Conservation (phyloP, 2,113 vertebrate genomes). For the Percina caprodes region DNA sequence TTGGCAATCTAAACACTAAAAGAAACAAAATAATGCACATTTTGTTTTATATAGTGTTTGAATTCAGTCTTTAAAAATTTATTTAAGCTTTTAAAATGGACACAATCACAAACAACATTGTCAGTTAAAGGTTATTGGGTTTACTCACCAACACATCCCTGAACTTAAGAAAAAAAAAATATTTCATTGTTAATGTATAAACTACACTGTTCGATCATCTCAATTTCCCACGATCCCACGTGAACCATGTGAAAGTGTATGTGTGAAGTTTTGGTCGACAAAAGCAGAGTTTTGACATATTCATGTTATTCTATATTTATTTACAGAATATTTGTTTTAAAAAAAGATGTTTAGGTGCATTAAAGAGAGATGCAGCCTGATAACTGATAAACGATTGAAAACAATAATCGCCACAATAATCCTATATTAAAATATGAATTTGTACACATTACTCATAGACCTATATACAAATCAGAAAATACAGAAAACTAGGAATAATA, state of each 20-base stretch:
- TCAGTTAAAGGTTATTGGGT: not conserved
- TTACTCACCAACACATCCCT: not conserved
- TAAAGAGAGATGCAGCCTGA: not conserved
- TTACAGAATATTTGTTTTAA: not conserved
- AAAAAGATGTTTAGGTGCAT: not conserved
- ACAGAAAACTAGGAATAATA: not conserved
- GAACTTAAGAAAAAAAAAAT: not conserved
- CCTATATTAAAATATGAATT: not conserved
- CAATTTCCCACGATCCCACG: not conserved
- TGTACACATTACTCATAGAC: not conserved
- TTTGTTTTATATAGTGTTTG: not conserved
- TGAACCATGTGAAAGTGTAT: not conserved
- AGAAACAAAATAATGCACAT: not conserved
- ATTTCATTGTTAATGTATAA: not conserved
- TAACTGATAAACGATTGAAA: not conserved
- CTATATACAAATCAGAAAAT: not conserved
- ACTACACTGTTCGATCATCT: not conserved
- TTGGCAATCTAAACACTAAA: not conserved
- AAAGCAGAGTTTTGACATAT: not conserved
- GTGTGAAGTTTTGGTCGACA: not conserved
- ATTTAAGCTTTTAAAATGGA: not conserved
- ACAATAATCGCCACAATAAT: not conserved
- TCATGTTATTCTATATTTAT: not conserved
- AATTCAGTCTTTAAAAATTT: not conserved
- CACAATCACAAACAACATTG: not conserved